Evolutionary conservation across 2,797 vertebrate genomes (phyloP).

Genomic region (Limnodromus scolopaceus): DNA sequence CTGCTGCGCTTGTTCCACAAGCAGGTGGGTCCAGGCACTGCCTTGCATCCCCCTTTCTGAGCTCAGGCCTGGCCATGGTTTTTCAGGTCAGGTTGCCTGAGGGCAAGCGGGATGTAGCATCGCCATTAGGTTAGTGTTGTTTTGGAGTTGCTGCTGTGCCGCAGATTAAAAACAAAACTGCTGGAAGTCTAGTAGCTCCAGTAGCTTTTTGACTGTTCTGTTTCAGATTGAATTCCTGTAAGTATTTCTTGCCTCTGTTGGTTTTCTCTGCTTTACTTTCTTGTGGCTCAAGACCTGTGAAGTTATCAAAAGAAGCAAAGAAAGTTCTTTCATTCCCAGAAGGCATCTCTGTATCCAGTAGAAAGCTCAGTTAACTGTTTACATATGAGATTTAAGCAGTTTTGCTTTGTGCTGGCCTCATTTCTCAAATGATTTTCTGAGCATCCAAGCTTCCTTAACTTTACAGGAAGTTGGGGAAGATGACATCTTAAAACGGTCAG

Average conservation of each 20-base stretch:
- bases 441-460: neutral
- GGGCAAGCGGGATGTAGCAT: accelerated
- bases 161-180: neutral
- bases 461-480: neutral
- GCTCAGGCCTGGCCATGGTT: accelerated
- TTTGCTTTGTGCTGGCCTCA: neutral
- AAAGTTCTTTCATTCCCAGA: neutral
- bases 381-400: neutral
- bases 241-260: neutral
- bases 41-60: neutral
- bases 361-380: neutral
- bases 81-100: neutral
- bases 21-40: neutral
- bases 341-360: neutral
- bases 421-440: neutral
- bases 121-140: accelerated
- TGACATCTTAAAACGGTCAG: neutral
- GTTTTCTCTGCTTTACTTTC: neutral
- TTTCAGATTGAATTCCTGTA: neutral
- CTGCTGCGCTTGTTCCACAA: accelerated
- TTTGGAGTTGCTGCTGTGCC: neutral
- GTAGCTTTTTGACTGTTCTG: neutral
- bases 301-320: neutral
- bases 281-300: neutral
- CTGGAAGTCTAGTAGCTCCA: neutral